phyloP scores from a whole-genome alignment of 2,113 vertebrate genomes.

The Eupsittula cactorum region DNA sequence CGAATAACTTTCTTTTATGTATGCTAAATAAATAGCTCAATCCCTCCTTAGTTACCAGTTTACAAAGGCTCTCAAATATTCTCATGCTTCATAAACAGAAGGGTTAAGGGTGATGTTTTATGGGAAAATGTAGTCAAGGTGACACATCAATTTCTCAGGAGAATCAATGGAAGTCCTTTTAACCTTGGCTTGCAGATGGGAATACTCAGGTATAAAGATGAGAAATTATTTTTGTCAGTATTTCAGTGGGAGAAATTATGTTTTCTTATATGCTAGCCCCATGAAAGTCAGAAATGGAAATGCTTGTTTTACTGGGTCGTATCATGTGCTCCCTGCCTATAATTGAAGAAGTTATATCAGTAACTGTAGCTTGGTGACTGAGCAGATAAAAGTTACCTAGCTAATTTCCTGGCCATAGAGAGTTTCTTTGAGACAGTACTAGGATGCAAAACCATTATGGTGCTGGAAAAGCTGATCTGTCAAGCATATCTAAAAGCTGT shows the following conservation, averaged over 20 bases:
- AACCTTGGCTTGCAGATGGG: background rate
- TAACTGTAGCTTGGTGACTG: background rate
- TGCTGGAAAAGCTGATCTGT: background rate
- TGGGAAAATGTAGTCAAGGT: background rate
- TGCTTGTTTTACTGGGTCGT: background rate
- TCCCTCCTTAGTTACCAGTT: background rate
- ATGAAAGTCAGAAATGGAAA: background rate
- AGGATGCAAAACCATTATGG: background rate
- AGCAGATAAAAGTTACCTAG: background rate
- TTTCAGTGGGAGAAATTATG: background rate
- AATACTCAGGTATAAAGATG: slow-evolving; percentile 1
- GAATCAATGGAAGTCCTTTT: background rate
- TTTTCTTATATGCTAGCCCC: background rate
- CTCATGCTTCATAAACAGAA: background rate
- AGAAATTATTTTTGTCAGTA: background rate
- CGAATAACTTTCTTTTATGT: background rate
- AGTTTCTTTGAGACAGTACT: background rate
- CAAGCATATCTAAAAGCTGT: background rate
- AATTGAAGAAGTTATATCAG: background rate
- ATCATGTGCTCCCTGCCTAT: background rate
- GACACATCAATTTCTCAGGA: background rate
- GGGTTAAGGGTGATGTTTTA: background rate
- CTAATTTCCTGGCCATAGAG: background rate
- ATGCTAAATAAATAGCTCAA: background rate
- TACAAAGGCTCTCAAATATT: background rate